A percentile compares a stretch with the other conserved stretches of the same genome.
These are phyloP conservation scores for Promerops cafer DNA, from an alignment of 2,113 vertebrate species.

Conservation along the genomic window DNA sequence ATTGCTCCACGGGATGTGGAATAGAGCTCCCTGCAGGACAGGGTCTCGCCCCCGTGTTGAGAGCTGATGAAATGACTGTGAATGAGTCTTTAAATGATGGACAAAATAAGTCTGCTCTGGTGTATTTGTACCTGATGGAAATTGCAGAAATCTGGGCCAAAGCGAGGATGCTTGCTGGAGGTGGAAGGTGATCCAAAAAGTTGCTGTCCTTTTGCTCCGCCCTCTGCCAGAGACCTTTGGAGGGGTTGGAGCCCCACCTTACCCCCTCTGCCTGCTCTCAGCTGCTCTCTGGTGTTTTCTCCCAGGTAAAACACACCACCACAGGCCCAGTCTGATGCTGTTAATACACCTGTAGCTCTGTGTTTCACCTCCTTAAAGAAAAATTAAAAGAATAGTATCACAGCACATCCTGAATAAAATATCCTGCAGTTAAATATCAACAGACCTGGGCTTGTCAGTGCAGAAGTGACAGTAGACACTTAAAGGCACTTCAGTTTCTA, in stretches of 20 bases:
- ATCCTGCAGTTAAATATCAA: background rate
- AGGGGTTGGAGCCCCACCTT: background rate
- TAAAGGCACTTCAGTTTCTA: background rate
- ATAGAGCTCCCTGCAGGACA: background rate
- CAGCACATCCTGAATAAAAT: background rate
- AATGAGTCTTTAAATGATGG: background rate
- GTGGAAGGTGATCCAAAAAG: background rate
- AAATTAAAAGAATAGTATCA: background rate
- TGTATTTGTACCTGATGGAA: background rate
- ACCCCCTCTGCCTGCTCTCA: background rate
- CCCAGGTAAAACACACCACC: background rate
- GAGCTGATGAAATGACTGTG: background rate
- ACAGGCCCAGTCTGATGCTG: fast-evolving
- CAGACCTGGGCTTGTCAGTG: background rate
- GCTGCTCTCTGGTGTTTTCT: background rate
- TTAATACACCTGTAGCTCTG: background rate
- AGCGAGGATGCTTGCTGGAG: background rate
- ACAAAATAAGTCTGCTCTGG: background rate
- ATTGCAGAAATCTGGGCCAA: background rate
- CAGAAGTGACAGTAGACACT: background rate
- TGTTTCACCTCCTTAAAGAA: background rate
- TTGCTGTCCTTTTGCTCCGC: background rate
- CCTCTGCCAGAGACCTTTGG: background rate
- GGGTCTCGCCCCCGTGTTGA: background rate
- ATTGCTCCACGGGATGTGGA: background rate